Evolutionary conservation across 2,888 invertebrate species (phyloP).

Genomic region (Zele albiditarsus): DNA sequence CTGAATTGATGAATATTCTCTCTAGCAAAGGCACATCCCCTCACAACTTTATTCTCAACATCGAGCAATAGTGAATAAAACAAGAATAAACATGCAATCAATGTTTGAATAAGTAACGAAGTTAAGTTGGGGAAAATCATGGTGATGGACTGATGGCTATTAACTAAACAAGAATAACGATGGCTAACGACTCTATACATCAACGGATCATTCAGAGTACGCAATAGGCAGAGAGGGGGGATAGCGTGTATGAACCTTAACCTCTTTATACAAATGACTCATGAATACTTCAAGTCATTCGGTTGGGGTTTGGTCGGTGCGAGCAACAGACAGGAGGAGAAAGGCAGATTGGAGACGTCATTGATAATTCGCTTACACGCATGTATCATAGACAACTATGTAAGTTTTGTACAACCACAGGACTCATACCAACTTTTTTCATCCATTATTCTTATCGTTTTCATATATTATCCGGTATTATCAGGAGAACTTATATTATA

Average conservation of each 20-base stretch:
- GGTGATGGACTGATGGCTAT: not conserved
- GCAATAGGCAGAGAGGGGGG: not conserved
- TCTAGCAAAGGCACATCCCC: not conserved
- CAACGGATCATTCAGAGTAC: not conserved
- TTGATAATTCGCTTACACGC: conserved; percentile 60
- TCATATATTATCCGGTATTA: too few species aligned
- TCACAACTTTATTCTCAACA: not conserved
- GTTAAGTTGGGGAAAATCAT: not conserved
- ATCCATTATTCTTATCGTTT: too few species aligned
- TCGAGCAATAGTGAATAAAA: conserved; percentile 34
- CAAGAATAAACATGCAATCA: conserved; percentile 40
- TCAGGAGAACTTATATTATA: too few species aligned
- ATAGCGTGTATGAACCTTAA: not conserved
- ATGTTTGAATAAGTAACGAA: conserved; percentile 42
- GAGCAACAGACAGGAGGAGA: not conserved
- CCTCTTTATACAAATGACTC: not conserved
- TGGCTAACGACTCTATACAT: conserved; percentile 15
- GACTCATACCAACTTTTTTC: too few species aligned
- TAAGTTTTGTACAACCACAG: too few species aligned
- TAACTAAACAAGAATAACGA: not conserved
- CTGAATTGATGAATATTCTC: conserved; percentile 41
- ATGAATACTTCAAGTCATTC: conserved; percentile 26
- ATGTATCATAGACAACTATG: conserved; percentile 29
- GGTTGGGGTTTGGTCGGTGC: not conserved
- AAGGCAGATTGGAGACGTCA: conserved; percentile 51